Conservation (phyloP, 2,888 invertebrate species). For the Eristalis intricaria region DNA sequence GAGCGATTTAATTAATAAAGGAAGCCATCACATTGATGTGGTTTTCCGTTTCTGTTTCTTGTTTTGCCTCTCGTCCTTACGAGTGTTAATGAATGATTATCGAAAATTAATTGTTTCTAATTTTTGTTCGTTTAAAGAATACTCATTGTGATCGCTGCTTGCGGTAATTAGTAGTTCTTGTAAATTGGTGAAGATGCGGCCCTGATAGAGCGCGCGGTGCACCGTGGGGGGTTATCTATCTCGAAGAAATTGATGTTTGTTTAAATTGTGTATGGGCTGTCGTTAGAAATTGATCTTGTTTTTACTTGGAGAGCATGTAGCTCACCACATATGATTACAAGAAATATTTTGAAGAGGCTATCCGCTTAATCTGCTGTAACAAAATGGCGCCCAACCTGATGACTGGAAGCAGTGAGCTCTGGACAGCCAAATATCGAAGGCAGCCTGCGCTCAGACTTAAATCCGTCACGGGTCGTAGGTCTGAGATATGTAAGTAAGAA, state of each 20-base stretch:
- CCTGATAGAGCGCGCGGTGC: neutral
- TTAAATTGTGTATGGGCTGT: neutral
- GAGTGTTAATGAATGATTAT: conserved; percentile 8
- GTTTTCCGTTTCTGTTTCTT: neutral
- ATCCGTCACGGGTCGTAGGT: too few relatives aligned
- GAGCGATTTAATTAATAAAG: neutral
- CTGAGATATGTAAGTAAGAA: too few relatives aligned
- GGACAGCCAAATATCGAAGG: too few relatives aligned
- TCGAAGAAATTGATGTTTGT: neutral
- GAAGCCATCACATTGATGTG: neutral
- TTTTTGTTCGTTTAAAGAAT: conserved; percentile 7
- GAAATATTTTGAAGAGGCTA: too few relatives aligned
- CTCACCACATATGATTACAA: too few relatives aligned
- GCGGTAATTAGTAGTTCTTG: conserved; percentile 4
- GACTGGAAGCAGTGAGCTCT: too few relatives aligned
- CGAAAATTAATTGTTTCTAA: conserved; percentile 17
- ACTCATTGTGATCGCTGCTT: conserved; percentile 8
- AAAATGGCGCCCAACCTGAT: too few relatives aligned
- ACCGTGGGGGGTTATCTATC: neutral
- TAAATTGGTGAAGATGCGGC: neutral
- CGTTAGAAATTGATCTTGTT: too few relatives aligned
- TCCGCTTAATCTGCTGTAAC: too few relatives aligned
- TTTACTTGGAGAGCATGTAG: too few relatives aligned
- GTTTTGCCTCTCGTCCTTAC: neutral
- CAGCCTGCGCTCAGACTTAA: too few relatives aligned